Evolutionary conservation across 2,888 invertebrate species (phyloP).

Genomic region (Cordilura impudica): DNA sequence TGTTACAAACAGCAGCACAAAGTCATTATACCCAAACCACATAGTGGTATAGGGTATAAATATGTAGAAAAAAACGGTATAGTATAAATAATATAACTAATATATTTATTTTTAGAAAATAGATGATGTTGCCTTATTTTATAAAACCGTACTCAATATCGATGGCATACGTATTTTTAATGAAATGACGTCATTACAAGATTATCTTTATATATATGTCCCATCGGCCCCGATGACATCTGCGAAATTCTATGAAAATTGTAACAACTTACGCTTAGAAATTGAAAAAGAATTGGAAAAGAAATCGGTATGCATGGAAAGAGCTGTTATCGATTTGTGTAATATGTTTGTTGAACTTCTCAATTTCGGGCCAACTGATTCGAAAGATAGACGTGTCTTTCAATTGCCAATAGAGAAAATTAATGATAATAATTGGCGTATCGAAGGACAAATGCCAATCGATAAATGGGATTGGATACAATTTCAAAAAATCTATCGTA

Average conservation of each 20-base stretch:
- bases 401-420: constrained; percentile 82
- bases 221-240: constrained; percentile 83
- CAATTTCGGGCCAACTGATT: constrained; percentile 75
- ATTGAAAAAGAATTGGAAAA: constrained; percentile 79
- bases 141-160: constrained; percentile 82
- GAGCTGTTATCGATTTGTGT: constrained; percentile 87
- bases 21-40: no score
- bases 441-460: constrained; percentile 72
- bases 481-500: constrained; percentile 75
- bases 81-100: no score
- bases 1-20: no score
- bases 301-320: constrained; percentile 84
- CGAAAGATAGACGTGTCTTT: constrained; percentile 80
- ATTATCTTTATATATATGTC: constrained; percentile 82
- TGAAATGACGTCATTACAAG: constrained; percentile 82
- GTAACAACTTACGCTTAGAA: constrained; percentile 79
- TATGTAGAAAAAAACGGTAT: no score
- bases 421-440: constrained; percentile 76
- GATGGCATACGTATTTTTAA: constrained; percentile 87
- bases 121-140: constrained; percentile 68
- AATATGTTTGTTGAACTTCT: constrained; percentile 84
- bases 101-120: constrained; percentile 66
- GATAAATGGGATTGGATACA: constrained; percentile 77
- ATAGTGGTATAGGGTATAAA: no score
- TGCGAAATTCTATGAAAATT: constrained; percentile 81